Conservation (phyloP, 2,888 invertebrate species). For the Chrysolina haemoptera region DNA sequence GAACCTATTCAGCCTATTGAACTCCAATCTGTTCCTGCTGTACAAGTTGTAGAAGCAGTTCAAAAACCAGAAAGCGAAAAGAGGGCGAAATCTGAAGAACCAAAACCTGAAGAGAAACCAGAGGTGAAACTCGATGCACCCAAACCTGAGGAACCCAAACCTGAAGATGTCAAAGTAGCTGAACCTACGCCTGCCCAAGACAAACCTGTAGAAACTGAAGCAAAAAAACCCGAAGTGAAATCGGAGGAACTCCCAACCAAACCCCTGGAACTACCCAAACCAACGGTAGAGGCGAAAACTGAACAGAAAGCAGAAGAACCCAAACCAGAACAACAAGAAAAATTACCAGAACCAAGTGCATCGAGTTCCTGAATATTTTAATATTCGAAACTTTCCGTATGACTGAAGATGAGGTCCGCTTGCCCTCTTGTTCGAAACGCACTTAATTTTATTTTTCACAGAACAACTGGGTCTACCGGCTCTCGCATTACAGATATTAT, state of each 20-base stretch:
- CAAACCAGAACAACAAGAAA: conserved; percentile 53
- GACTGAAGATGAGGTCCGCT: conserved; percentile 64
- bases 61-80: conserved; percentile 49
- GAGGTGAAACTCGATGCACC: conserved; percentile 60
- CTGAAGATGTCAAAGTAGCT: conserved; percentile 33
- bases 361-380: conserved; percentile 63
- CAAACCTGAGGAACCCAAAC: conserved; percentile 38
- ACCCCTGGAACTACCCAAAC: conserved; percentile 47
- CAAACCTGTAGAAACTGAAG: conserved; percentile 49
- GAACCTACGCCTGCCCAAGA: conserved; percentile 36
- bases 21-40: conserved; percentile 18
- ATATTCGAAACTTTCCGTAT: conserved; percentile 37
- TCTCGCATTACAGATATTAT: conserved; percentile 60
- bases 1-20: conserved; percentile 9
- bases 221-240: conserved; percentile 64
- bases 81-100: conserved; percentile 54
- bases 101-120: conserved; percentile 41
- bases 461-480: conserved; percentile 65
- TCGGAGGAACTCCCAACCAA: conserved; percentile 37
- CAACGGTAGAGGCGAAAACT: conserved; percentile 65
- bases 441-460: conserved; percentile 60
- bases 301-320: conserved; percentile 56
- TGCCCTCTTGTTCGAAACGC: conserved; percentile 64
- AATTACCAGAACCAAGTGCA: conserved; percentile 59
- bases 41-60: conserved; percentile 34